Percentiles rank a stretch among this genome's conserved stretches.
These are phyloP conservation scores for Phorcus lineatus DNA, from an alignment of 2,888 invertebrate species.

Conservation along the genomic window DNA sequence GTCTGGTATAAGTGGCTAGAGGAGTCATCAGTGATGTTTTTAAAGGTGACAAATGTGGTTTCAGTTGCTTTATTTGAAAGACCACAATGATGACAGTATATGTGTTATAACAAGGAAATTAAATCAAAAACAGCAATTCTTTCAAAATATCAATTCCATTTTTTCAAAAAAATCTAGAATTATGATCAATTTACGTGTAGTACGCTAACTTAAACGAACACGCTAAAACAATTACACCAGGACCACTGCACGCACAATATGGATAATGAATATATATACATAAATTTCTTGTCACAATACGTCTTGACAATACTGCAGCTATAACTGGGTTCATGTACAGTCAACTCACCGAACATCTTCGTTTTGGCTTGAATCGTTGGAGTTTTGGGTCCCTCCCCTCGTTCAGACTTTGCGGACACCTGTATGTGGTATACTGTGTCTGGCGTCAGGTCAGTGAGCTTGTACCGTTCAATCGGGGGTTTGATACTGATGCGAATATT, in stretches of 20 bases:
- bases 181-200: too few relatives aligned
- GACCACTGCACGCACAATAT: slow-evolving; percentile 19
- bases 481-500: slow-evolving; percentile 65
- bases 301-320: not conserved
- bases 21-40: too few relatives aligned
- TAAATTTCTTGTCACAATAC: not conserved
- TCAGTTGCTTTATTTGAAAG: too few relatives aligned
- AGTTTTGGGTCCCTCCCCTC: slow-evolving; percentile 95
- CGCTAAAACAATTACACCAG: not conserved
- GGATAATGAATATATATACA: not conserved
- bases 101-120: too few relatives aligned
- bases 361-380: slow-evolving; percentile 95
- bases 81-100: too few relatives aligned
- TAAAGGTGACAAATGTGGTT: too few relatives aligned
- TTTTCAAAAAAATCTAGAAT: too few relatives aligned
- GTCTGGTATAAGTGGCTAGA: too few relatives aligned
- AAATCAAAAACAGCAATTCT: too few relatives aligned
- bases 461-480: slow-evolving; percentile 79
- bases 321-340: not conserved
- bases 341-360: slow-evolving; percentile 95
- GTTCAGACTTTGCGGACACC: slow-evolving; percentile 93
- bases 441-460: slow-evolving; percentile 92
- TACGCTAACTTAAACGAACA: too few relatives aligned
- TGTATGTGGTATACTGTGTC: slow-evolving; percentile 97
- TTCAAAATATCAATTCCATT: too few relatives aligned